Evolutionary conservation across 2,888 invertebrate genomes (phyloP), one percentile per base, ranked within the genome.

Genomic region (Ryuthela nishihirai): DNA sequence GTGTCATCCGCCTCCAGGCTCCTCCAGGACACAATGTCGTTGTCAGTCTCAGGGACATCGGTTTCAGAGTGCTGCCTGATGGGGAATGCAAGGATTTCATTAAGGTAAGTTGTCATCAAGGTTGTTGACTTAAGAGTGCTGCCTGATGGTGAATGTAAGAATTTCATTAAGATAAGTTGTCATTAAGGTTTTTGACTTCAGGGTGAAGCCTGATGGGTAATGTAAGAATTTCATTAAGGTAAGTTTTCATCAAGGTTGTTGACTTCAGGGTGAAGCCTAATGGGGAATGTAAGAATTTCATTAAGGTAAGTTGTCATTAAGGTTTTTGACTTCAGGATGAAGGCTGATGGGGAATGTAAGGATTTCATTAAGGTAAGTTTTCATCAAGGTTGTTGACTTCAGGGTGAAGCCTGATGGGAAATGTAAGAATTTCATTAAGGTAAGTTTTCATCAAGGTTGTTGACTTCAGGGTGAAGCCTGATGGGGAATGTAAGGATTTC

Each of bases 221-320:
- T 54, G 54, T 21, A 42, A 15, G 15, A 48, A 54, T 21, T 54
- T 43, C 42, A 2, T 54, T 2, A 6, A 32, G 39, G 54, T 54
- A 17, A 17, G 35, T 35, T 7, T n/a, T n/a, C n/a, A n/a, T 54
- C 23, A 9, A 32, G 18, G 32, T 43, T 20, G 15, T 48, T 24
- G 54, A 35, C 24, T 48, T 54, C 32, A 39, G 48, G 38, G 6
- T 4, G 1, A 24, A 42, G 15, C 10, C 24, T 4, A 34, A 43
- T 3, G 44, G 54, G 24, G 9, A 15, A 9, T 54, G 54, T 21
- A 42, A 15, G 15, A 48, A 54, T 21, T 54, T 43, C 42, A 2
- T 54, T 2, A 6, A 32, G 39, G 54, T 54, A 17, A 17, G 35
- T 35, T 7, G n/a, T n/a, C n/a, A n/a, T n/a, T n/a, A n/a, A n/a